Conservation (phyloP, 2,888 invertebrate genomes). For the Serrognathus titanus region DNA sequence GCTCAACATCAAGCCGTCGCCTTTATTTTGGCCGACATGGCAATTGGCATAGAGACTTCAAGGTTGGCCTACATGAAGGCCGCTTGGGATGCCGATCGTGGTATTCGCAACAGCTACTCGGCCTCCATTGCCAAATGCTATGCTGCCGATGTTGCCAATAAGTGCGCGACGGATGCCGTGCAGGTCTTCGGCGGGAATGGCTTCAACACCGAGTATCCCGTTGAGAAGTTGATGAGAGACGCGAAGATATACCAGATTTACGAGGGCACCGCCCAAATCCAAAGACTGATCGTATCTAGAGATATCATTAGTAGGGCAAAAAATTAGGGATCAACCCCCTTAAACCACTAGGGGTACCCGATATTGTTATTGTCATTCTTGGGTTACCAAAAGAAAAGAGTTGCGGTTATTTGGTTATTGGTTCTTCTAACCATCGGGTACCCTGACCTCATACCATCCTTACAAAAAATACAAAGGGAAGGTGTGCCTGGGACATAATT, state of each 20-base stretch:
- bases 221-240: conserved; percentile 97
- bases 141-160: conserved; percentile 90
- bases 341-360: no score
- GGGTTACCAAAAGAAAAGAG: no score
- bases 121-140: conserved; percentile 96
- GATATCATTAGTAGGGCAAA: conserved; percentile 51
- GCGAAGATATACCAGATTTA: conserved; percentile 99
- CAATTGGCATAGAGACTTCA: conserved; percentile 81
- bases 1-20: conserved; percentile 84
- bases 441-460: no score
- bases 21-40: conserved; percentile 96
- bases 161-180: conserved; percentile 91
- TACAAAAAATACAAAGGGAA: no score
- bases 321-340: background rate
- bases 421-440: no score
- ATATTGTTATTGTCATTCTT: no score
- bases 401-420: no score
- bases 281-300: conserved; percentile 88
- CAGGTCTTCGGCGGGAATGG: conserved; percentile 95
- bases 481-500: no score
- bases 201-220: conserved; percentile 96
- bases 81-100: conserved; percentile 89
- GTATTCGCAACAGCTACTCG: conserved; percentile 73
- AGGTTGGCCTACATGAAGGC: conserved; percentile 82
- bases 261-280: conserved; percentile 98